A percentile compares a stretch with the other conserved stretches of the same genome.
These are phyloP conservation scores for Dastarcus helophoroides DNA, from an alignment of 2,888 invertebrate species.

Conservation along the genomic window DNA sequence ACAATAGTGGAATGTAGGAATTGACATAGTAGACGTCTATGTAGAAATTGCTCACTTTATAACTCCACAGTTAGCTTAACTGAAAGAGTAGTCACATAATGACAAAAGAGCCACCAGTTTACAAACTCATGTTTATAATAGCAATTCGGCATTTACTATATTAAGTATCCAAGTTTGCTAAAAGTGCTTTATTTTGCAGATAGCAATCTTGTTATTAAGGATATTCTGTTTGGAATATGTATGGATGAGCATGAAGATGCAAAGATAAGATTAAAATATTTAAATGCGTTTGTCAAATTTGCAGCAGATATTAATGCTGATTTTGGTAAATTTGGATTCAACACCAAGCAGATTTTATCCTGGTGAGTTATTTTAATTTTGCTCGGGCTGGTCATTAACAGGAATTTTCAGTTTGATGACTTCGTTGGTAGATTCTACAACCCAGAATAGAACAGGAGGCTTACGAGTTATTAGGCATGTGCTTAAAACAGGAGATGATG, in stretches of 20 bases:
- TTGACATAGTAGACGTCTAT: no score
- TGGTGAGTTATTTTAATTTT: conserved; percentile 45
- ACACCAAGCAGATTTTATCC: conserved; percentile 67
- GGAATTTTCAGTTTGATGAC: conserved; percentile 64
- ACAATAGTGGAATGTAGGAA: no score
- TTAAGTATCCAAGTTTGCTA: conserved; percentile 2
- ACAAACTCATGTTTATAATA: no score
- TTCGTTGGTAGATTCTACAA: conserved; percentile 73
- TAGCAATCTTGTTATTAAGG: conserved; percentile 51
- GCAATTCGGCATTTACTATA: no score
- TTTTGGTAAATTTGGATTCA: conserved; percentile 54
- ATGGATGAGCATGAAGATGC: conserved; percentile 58
- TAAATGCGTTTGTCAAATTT: conserved; percentile 81
- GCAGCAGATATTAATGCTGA: conserved; percentile 51
- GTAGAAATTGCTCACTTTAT: not conserved
- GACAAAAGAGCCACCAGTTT: no score
- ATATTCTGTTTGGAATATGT: conserved; percentile 52
- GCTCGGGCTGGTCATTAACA: conserved; percentile 1
- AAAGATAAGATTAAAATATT: conserved; percentile 74
- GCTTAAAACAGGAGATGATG: conserved; percentile 64
- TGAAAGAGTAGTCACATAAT: no score
- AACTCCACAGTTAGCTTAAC: no score
- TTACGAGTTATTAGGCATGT: conserved; percentile 79
- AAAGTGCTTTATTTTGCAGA: conserved; percentile 24
- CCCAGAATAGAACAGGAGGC: conserved; percentile 81